Evolutionary conservation across 2,888 invertebrate species (phyloP).

Genomic region (Carcina quercana): DNA sequence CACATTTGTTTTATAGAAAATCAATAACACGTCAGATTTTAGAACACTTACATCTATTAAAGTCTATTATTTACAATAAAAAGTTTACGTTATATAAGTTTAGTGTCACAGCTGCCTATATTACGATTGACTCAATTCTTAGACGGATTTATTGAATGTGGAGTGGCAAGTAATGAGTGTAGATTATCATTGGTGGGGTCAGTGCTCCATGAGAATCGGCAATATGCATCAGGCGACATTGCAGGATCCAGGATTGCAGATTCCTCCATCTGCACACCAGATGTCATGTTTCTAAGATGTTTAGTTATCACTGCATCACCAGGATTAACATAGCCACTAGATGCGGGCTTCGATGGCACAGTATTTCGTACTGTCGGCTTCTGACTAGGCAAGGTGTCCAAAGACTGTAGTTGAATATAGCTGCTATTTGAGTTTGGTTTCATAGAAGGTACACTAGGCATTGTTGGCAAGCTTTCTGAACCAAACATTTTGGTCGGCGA

Average conservation of each 20-base stretch:
- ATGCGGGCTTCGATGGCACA: constrained; percentile 45
- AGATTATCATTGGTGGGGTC: constrained; percentile 64
- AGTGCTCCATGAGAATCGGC: constrained; percentile 68
- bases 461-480: constrained; percentile 60
- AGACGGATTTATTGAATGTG: constrained; percentile 42
- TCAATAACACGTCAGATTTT: constrained; percentile 40
- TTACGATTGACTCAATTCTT: constrained; percentile 47
- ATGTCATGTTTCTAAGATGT: constrained; percentile 56
- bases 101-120: constrained; percentile 34
- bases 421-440: constrained; percentile 52
- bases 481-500: constrained; percentile 46
- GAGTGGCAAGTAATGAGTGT: constrained; percentile 53
- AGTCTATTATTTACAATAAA: constrained; percentile 53
- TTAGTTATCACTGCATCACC: constrained; percentile 61
- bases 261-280: constrained; percentile 49
- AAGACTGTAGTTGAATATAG: constrained; percentile 61
- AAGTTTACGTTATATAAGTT: constrained; percentile 42
- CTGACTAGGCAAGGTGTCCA: constrained; percentile 57
- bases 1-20: constrained; percentile 48
- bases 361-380: constrained; percentile 43
- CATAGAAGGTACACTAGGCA: constrained; percentile 53
- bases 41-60: constrained; percentile 52
- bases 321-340: constrained; percentile 57
- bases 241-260: constrained; percentile 60
- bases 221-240: constrained; percentile 68